A percentile compares a stretch with the other conserved stretches of the same genome.
Evolutionary conservation across 2,113 vertebrate genomes (phyloP).

Genomic region (rabbit (Oryctolagus cuniculus)): mOryCun1.1 NC_091453.1:19516501-19517000

Average conservation of each 20-base stretch:
- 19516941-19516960: not conserved
- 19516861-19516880: not conserved
- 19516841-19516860: not conserved
- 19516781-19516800: not conserved
- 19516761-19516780: not conserved
- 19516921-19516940: not conserved
- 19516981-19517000: conserved; percentile 2
- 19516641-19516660: not conserved
- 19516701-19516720: not conserved
- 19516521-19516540: conserved; percentile 17
- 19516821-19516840: not conserved
- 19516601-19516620: not conserved
- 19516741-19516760: not conserved
- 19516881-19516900: conserved; percentile 14
- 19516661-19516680: not conserved
- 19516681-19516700: not conserved
- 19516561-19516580: not conserved
- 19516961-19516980: not conserved
- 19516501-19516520: not conserved
- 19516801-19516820: conserved; percentile 20
- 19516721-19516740: not conserved
- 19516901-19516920: not conserved
- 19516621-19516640: not conserved
- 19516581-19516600: not conserved
- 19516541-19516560: not conserved